phyloP scores from a whole-genome alignment of 2,797 vertebrate species.

The Enteromius anoplus region DNA sequence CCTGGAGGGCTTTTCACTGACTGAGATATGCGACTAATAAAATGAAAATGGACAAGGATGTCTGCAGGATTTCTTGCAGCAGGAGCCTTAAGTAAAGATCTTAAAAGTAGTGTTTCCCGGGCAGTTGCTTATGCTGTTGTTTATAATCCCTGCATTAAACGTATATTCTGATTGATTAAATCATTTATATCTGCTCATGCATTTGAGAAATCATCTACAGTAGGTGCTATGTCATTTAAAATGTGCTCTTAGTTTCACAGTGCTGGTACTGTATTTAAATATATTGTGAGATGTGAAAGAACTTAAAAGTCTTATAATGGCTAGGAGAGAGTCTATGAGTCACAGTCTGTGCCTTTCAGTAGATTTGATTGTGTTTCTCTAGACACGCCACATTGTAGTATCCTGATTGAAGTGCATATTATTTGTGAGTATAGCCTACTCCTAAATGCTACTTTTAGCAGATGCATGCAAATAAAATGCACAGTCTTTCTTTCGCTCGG shows the following conservation, averaged over 20 bases:
- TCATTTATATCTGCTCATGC: background rate
- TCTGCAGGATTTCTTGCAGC: slow-evolving; percentile 51
- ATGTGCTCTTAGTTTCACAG: background rate
- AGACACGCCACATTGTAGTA: background rate
- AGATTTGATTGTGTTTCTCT: slow-evolving; percentile 7
- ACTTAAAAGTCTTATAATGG: slow-evolving; percentile 20
- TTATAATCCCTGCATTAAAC: background rate
- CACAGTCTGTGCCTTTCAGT: background rate
- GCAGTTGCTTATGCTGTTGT: slow-evolving; percentile 13
- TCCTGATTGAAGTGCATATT: background rate
- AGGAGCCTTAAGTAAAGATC: slow-evolving; percentile 31
- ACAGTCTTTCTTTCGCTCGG: background rate
- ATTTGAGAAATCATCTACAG: background rate
- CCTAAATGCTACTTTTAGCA: background rate
- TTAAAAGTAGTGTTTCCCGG: slow-evolving; percentile 23
- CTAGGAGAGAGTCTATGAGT: slow-evolving; percentile 13
- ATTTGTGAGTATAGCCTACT: background rate
- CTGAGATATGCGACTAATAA: slow-evolving; percentile 65
- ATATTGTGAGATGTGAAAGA: slow-evolving; percentile 7
- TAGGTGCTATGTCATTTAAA: background rate
- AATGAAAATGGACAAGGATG: slow-evolving; percentile 63
- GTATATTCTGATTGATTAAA: background rate
- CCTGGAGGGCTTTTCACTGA: slow-evolving; percentile 66
- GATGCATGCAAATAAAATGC: too few species aligned
- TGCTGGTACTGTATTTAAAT: slow-evolving; percentile 15